Conservation (phyloP, 2,113 vertebrate species). For the Dascyllus trimaculatus region DNA sequence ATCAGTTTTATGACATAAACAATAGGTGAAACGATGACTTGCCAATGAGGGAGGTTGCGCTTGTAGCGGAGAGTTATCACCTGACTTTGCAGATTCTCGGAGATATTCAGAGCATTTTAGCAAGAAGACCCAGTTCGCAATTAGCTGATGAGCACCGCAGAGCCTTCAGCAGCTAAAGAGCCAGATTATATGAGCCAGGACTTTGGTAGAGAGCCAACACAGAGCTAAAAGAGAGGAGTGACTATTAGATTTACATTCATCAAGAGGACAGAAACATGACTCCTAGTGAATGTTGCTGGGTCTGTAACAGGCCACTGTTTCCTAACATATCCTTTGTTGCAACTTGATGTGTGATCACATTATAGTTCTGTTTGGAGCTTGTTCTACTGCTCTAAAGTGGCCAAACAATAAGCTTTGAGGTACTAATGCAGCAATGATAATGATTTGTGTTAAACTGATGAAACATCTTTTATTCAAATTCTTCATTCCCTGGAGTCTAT, state of each 20-base stretch:
- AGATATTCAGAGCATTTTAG: neutral
- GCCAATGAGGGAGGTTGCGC: neutral
- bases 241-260: neutral
- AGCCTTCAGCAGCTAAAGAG: neutral
- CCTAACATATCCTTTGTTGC: neutral
- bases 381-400: neutral
- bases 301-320: neutral
- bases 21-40: neutral
- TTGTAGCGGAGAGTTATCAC: neutral
- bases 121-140: neutral
- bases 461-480: neutral
- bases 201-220: neutral
- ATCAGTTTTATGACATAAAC: neutral
- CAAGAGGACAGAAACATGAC: neutral
- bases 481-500: neutral
- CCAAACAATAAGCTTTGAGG: neutral
- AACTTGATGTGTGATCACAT: neutral
- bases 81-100: neutral
- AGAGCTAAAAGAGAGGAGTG: neutral
- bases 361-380: neutral
- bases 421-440: neutral
- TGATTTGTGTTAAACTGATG: neutral
- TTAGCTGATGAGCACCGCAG: neutral
- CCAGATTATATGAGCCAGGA: neutral
- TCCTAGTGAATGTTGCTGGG: neutral